Percentiles rank a stretch among this genome's conserved stretches.
These are phyloP conservation scores for Scartelaos histophorus DNA, from an alignment of 2,113 vertebrate genomes.

Conservation along the genomic window DNA sequence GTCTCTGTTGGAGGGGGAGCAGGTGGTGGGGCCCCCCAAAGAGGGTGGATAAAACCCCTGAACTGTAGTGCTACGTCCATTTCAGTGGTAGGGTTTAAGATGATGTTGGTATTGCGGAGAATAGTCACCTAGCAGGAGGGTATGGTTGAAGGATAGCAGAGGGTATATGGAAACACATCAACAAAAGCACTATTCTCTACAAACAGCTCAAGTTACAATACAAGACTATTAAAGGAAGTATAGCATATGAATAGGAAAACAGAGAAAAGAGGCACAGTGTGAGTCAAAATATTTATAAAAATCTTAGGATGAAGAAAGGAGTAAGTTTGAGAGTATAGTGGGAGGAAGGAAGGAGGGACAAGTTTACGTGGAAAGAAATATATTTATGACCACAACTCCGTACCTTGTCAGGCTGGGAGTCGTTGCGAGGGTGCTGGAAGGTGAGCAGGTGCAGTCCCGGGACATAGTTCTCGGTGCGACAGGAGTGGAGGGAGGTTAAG, in stretches of 20 bases:
- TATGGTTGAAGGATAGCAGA: slow-evolving; percentile 41
- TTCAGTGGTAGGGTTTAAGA: slow-evolving; percentile 85
- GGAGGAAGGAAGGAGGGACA: slow-evolving; percentile 61
- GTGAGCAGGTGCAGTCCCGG: slow-evolving; percentile 92
- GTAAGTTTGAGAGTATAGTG: slow-evolving; percentile 22
- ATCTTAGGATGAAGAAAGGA: slow-evolving; percentile 4
- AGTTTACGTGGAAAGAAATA: slow-evolving; percentile 44
- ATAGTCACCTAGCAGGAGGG: slow-evolving; percentile 80
- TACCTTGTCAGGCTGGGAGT: slow-evolving; percentile 93
- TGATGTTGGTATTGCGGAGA: slow-evolving; percentile 85
- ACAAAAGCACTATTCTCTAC: slow-evolving; percentile 61
- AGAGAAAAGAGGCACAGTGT: slow-evolving; percentile 7
- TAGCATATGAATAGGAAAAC: slow-evolving; percentile 28
- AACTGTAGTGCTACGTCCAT: slow-evolving; percentile 88
- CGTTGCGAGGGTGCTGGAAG: slow-evolving; percentile 90
- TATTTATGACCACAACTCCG: slow-evolving; percentile 47
- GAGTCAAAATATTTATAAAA: slow-evolving; percentile 8
- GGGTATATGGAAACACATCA: slow-evolving; percentile 61
- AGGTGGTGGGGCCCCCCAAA: slow-evolving; percentile 80
- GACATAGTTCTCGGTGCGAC: slow-evolving; percentile 87
- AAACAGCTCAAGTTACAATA: slow-evolving; percentile 39
- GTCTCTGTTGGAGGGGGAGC: slow-evolving; percentile 72
- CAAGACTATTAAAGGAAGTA: slow-evolving; percentile 24
- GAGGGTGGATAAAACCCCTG: slow-evolving; percentile 87
- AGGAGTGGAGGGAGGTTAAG: slow-evolving; percentile 86